phyloP scores from a whole-genome alignment of 2,888 invertebrate genomes.

The Apantesis nais region DNA sequence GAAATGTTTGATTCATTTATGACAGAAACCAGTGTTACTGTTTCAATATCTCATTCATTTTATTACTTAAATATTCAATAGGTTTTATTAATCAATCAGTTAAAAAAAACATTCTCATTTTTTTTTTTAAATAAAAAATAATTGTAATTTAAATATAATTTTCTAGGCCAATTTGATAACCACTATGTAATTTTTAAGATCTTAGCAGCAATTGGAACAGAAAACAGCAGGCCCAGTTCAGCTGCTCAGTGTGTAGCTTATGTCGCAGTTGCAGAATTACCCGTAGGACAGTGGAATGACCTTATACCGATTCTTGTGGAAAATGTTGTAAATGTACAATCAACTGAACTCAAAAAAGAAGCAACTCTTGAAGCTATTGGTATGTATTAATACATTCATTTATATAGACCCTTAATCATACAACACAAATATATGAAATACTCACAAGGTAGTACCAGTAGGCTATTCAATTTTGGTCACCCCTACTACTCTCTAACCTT shows the following conservation, averaged over 20 bases:
- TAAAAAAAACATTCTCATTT: no score
- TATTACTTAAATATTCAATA: no score
- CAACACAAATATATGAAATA: no score
- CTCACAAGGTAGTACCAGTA: no score
- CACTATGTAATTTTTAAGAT: constrained; percentile 85
- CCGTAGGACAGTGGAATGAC: constrained; percentile 96
- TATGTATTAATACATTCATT: constrained; percentile 31
- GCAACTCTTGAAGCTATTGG: constrained; percentile 99
- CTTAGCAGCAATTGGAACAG: constrained; percentile 97
- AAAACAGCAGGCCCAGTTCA: constrained; percentile 97
- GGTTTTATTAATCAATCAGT: no score
- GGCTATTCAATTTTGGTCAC: no score
- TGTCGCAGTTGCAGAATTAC: constrained; percentile 98
- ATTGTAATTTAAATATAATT: no score
- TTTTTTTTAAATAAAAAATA: no score
- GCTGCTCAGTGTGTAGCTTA: constrained; percentile 99
- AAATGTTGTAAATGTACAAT: constrained; percentile 94
- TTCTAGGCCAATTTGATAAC: background rate
- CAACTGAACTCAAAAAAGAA: constrained; percentile 97
- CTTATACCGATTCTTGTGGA: constrained; percentile 94
- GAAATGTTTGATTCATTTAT: no score
- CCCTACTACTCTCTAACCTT: no score
- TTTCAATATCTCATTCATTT: no score
- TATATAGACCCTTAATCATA: background rate
- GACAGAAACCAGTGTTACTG: no score